Evolutionary conservation across 2,113 vertebrate species (phyloP), one percentile per base, ranked within the genome.

Genomic region (Orientallactaga bullata): DNA sequence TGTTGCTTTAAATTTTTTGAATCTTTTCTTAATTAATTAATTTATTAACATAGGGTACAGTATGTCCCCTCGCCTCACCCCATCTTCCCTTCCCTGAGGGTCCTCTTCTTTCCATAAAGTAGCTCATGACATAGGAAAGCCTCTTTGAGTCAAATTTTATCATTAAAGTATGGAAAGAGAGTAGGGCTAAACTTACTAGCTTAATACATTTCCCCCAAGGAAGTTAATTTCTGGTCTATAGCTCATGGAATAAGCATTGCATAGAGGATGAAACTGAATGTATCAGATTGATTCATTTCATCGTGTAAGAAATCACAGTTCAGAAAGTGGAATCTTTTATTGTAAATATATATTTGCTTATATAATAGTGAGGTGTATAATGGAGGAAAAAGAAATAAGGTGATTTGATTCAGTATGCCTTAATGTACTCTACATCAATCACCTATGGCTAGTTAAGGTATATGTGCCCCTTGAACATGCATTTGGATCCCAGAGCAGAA

Each of bases 1-100:
- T 0, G 2, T 72, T 89, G 80, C 94, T 97, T 97, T 96, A 97
- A 97, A 97, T 97, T 97, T 97, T 97, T 96, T 90, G 69, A 77
- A 95, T 93, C 85, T 88, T 94, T 94, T 94, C 8, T 47, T 47
- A 47, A 47, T 47, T 47, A 47, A 47, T 47, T 47, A 47, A 47
- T 47, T 47, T 47, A 47, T 47, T 47, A 47, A 47, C 42, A 47
- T 47, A 47, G 42, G 42, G 5, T 47, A 47, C 8, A 47, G 8
- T 47, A 47, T 47, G 42, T 6, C 42, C 42, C 5, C 42, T 47
- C 42, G 5, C 42, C 8, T 47, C 42, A 47, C 42, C 42, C 42
- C 42, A 47, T 47, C 42, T 47, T 5, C 8, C 42, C 8, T 47
- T 47, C 42, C 42, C 42, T 47, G 42, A 47, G 42, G 42, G 5